These are phyloP conservation scores for Lutjanus erythropterus DNA, from an alignment of 2,113 vertebrate species.

Conservation along the genomic window DNA sequence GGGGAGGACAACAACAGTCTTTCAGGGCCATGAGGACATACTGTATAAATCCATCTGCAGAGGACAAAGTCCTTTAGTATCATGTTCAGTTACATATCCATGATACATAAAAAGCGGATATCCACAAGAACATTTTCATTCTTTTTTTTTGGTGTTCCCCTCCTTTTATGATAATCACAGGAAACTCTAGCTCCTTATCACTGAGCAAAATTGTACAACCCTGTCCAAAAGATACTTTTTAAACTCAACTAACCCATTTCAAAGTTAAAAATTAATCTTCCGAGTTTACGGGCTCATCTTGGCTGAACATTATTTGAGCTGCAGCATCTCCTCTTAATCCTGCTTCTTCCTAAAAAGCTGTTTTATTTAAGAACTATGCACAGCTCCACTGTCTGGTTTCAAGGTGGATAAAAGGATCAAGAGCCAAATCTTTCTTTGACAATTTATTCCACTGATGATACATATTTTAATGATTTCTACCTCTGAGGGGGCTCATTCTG, in stretches of 20 bases:
- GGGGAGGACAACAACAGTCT: not conserved
- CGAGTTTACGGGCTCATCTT: not conserved
- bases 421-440: not conserved
- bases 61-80: not conserved
- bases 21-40: not conserved
- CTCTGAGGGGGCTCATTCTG: not conserved
- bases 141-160: not conserved
- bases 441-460: not conserved
- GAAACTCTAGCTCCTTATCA: not conserved
- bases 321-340: not conserved
- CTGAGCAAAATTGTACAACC: not conserved
- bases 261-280: constrained; percentile 23
- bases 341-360: not conserved
- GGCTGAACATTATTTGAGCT: constrained; percentile 22
- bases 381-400: not conserved
- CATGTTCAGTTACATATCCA: no score
- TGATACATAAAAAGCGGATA: not conserved
- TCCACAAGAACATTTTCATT: not conserved
- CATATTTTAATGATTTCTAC: constrained; percentile 6
- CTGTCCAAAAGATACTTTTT: not conserved
- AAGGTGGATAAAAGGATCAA: constrained; percentile 9
- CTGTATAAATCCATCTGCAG: not conserved
- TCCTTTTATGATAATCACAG: not conserved
- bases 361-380: not conserved
- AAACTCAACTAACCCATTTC: not conserved